Evolutionary conservation across 2,888 invertebrate species (phyloP).

Genomic region (Callinectes sapidus): DNA sequence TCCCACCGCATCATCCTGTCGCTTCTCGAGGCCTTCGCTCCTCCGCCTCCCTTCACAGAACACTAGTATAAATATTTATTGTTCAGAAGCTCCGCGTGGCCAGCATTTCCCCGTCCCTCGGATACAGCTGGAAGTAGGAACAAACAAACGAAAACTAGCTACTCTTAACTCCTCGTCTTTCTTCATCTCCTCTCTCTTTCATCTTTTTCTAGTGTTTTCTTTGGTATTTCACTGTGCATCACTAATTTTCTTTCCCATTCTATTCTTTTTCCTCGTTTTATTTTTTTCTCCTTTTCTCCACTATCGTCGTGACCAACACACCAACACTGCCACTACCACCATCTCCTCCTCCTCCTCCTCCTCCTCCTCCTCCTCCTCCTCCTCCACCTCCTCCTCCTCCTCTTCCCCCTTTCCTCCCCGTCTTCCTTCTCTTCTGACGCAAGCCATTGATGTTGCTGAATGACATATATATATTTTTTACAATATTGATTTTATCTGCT

Average conservation of each 20-base stretch:
- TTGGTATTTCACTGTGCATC: neutral
- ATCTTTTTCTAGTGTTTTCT: neutral
- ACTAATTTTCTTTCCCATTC: neutral
- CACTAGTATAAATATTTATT: constrained; percentile 23
- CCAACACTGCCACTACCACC: neutral
- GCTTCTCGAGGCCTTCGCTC: neutral
- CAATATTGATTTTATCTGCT: neutral
- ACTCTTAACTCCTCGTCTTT: neutral
- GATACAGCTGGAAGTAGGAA: constrained; percentile 19
- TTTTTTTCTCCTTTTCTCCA: no score
- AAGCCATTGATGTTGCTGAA: neutral
- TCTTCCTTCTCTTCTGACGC: neutral
- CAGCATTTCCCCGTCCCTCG: neutral
- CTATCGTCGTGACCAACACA: neutral
- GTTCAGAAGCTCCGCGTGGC: constrained; percentile 4
- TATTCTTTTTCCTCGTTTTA: neutral
- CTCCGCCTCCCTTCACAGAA: constrained; percentile 19
- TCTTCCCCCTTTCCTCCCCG: neutral
- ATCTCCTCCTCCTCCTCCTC: neutral
- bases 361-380: neutral
- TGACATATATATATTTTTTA: neutral
- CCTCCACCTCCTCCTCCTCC: neutral
- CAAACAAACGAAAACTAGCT: constrained; percentile 11
- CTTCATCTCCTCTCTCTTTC: neutral
- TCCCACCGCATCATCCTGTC: neutral